These are phyloP conservation scores for Metellina segmentata DNA, from an alignment of 2,888 invertebrate species.

Conservation along the genomic window DNA sequence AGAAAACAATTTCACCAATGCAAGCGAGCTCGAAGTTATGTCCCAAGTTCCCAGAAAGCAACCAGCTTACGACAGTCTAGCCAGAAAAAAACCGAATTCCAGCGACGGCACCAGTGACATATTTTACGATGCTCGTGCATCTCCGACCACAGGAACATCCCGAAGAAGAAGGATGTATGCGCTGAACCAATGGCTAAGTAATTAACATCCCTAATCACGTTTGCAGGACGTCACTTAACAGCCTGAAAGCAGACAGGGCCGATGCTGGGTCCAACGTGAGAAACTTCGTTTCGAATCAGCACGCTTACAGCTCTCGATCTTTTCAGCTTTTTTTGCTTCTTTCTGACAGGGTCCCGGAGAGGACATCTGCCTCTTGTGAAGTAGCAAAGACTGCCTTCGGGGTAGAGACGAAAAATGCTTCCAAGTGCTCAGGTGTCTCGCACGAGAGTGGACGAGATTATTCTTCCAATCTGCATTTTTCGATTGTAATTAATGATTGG, in stretches of 20 bases:
- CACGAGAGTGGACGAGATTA: neutral
- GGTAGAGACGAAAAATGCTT: slow-evolving; percentile 4
- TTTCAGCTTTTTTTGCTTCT: slow-evolving; percentile 26
- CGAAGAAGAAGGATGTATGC: neutral
- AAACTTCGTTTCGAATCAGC: slow-evolving; percentile 26
- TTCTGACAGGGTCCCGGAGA: neutral
- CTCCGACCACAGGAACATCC: too few relatives aligned
- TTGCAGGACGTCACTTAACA: slow-evolving; percentile 19
- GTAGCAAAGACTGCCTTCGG: neutral
- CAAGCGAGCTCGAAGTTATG: neutral
- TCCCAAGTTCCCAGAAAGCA: neutral
- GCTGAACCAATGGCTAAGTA: slow-evolving; percentile 38
- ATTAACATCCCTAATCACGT: slow-evolving; percentile 59
- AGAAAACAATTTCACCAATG: neutral
- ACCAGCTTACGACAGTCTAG: neutral
- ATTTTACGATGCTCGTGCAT: slow-evolving; percentile 55
- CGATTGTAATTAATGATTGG: neutral
- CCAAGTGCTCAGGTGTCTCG: neutral
- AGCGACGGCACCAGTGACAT: slow-evolving; percentile 66
- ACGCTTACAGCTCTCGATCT: neutral
- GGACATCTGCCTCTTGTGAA: slow-evolving; percentile 30
- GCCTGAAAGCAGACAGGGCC: slow-evolving; percentile 36
- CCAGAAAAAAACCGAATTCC: slow-evolving; percentile 15
- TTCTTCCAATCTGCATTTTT: neutral
- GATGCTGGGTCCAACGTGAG: slow-evolving; percentile 43